Conservation (phyloP, 2,797 vertebrate species). For the Myiotriccus ornatus region DNA sequence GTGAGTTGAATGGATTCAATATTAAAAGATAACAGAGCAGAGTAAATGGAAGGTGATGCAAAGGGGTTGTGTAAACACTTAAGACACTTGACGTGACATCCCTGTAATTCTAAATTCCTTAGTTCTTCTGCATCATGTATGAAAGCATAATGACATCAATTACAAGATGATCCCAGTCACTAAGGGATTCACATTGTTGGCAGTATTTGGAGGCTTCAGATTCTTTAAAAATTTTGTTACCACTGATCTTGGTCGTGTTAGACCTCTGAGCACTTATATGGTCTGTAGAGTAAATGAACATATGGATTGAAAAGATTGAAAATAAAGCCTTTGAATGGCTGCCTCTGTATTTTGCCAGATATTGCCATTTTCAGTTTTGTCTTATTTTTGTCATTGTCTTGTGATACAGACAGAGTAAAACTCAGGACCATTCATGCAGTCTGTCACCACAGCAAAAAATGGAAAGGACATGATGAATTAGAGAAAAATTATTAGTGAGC, state of each 20-base stretch:
- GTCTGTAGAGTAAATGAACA: not conserved
- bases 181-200: not conserved
- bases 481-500: not conserved
- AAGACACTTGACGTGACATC: fast-evolving
- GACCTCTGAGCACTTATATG: not conserved
- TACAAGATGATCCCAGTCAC: not conserved
- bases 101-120: not conserved
- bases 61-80: not conserved
- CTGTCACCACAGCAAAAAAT: not conserved
- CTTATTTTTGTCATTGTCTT: not conserved
- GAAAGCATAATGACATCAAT: not conserved
- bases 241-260: not conserved
- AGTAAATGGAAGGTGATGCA: not conserved
- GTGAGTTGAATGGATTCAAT: not conserved
- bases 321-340: not conserved
- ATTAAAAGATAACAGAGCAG: not conserved
- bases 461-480: not conserved
- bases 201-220: not conserved
- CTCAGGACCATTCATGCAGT: not conserved
- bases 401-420: not conserved
- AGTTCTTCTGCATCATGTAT: not conserved
- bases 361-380: not conserved
- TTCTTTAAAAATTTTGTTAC: not conserved
- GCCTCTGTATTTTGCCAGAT: not conserved
- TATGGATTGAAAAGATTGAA: not conserved